These are phyloP conservation scores for Caenorhabditis zanzibari DNA, from an alignment of 2,888 invertebrate genomes.

Conservation along the genomic window DNA sequence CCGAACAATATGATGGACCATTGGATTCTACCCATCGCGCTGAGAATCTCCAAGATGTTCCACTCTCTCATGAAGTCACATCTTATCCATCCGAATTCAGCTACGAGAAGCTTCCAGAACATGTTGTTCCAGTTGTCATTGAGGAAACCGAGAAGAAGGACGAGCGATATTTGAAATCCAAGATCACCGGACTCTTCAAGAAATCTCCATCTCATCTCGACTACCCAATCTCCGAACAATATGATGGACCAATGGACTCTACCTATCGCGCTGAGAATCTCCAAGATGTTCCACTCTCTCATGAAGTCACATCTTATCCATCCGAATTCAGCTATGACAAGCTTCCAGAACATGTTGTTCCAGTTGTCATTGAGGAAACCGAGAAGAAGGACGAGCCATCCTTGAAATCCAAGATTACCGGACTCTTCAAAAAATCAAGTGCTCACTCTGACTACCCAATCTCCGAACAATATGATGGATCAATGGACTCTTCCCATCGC, in stretches of 20 bases:
- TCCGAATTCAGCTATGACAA: conserved; percentile 65
- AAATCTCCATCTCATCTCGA: conserved; percentile 68
- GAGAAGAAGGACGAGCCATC: conserved; percentile 44
- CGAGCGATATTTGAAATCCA: conserved; percentile 41
- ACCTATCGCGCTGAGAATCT: conserved; percentile 67
- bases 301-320: conserved; percentile 58
- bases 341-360: conserved; percentile 37
- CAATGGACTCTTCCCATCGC: conserved; percentile 21
- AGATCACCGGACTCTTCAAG: conserved; percentile 62
- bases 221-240: conserved; percentile 67
- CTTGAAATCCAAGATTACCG: conserved; percentile 32
- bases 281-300: conserved; percentile 57
- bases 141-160: conserved; percentile 47
- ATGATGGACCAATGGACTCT: conserved; percentile 67
- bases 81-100: conserved; percentile 18
- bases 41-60: too few species aligned
- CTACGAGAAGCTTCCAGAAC: not conserved
- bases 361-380: conserved; percentile 46
- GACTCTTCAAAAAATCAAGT: conserved; percentile 67
- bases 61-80: too few species aligned
- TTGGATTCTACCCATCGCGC: too few species aligned
- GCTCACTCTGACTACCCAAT: conserved; percentile 13
- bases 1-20: too few species aligned
- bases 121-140: not conserved
- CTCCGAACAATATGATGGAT: conserved; percentile 17